Evolutionary conservation across 2,797 vertebrate species (phyloP).

Genomic region (Scolopax bukidnonensis): DNA sequence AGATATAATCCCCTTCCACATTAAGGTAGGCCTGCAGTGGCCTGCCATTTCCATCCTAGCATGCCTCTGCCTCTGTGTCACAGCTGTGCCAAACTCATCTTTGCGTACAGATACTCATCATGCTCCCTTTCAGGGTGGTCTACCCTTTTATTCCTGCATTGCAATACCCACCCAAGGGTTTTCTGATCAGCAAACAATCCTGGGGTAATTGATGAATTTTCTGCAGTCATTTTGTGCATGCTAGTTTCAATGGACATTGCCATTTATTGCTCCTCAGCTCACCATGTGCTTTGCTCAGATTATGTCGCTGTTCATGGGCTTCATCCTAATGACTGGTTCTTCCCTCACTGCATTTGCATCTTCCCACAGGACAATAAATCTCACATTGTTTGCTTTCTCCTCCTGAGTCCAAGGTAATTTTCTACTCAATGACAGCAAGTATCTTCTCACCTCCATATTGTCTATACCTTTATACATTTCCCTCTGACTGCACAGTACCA

Average conservation of each 20-base stretch:
- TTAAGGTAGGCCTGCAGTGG: not conserved
- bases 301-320: not conserved
- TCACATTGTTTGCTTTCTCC: not conserved
- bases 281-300: not conserved
- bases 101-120: not conserved
- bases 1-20: not conserved
- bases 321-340: not conserved
- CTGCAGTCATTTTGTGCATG: not conserved
- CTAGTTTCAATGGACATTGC: not conserved
- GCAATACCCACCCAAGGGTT: not conserved
- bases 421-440: not conserved
- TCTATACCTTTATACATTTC: not conserved
- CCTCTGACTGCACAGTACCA: not conserved
- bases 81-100: not conserved
- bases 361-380: not conserved
- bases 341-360: not conserved
- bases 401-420: rapidly evolving
- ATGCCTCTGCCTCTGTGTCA: not conserved
- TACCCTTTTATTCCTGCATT: not conserved
- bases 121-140: not conserved
- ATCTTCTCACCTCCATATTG: not conserved
- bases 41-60: not conserved
- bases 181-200: not conserved
- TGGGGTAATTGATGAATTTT: not conserved
- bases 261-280: not conserved